Evolutionary conservation across 2,888 invertebrate species (phyloP).

Genomic region (Agonopterix alstromeriana): DNA sequence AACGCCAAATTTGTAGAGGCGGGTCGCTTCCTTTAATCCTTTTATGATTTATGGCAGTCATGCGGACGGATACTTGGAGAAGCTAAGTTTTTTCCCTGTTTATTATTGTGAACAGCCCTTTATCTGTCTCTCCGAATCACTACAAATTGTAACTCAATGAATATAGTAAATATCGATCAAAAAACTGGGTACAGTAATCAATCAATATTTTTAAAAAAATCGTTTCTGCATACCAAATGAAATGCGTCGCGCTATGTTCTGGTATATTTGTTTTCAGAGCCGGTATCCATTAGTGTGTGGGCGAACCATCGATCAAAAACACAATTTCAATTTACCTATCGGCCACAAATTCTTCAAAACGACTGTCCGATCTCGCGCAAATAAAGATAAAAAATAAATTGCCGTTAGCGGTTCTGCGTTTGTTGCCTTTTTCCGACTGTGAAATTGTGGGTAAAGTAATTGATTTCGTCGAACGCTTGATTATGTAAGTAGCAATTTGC

Average conservation of each 20-base stretch:
- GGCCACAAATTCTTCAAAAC: conserved; percentile 69
- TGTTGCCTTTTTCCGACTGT: background rate
- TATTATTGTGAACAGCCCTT: too few species aligned
- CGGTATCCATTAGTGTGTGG: conserved; percentile 42
- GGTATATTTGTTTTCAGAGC: conserved; percentile 24
- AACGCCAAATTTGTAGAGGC: conserved; percentile 65
- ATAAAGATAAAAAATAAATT: conserved; percentile 55
- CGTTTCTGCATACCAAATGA: conserved; percentile 43
- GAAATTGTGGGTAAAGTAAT: too few species aligned
- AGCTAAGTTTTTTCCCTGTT: conserved; percentile 18
- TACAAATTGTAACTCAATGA: too few species aligned
- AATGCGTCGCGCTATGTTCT: conserved; percentile 18
- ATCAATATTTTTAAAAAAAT: conserved; percentile 33
- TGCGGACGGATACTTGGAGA: conserved; percentile 35
- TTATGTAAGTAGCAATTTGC: too few species aligned
- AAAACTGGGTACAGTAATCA: conserved; percentile 15
- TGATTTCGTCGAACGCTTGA: too few species aligned
- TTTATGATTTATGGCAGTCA: conserved; percentile 59
- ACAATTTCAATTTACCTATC: conserved; percentile 70
- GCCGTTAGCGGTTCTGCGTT: conserved; percentile 9
- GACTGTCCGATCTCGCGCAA: conserved; percentile 42
- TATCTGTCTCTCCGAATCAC: too few species aligned
- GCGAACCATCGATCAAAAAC: conserved; percentile 59
- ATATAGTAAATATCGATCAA: too few species aligned
- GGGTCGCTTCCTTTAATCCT: conserved; percentile 47